These are phyloP conservation scores for Nemotelus pantherinus DNA, from an alignment of 2,888 invertebrate genomes.

Conservation along the genomic window DNA sequence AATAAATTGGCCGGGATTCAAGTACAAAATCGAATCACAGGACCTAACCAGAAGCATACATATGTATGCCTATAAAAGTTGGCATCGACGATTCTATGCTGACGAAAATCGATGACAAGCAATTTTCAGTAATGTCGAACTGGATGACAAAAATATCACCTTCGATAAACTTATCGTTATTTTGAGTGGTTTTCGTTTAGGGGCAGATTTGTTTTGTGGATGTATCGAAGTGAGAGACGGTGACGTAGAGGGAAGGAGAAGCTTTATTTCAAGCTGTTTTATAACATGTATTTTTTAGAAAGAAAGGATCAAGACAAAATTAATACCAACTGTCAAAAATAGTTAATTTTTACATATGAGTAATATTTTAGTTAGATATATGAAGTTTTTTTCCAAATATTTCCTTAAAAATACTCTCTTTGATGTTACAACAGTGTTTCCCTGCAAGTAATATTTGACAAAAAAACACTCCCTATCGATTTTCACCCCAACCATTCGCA, in stretches of 20 bases:
- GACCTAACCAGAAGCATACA: background rate
- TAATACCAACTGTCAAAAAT: too few relatives aligned
- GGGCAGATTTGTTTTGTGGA: background rate
- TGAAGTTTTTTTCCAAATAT: too few relatives aligned
- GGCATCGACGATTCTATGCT: constrained; percentile 18
- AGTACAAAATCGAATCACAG: background rate
- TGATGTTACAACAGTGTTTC: too few relatives aligned
- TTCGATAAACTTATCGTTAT: constrained; percentile 22
- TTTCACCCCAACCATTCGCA: background rate
- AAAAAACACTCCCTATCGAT: background rate
- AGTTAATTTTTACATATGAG: too few relatives aligned
- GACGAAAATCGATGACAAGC: constrained; percentile 39
- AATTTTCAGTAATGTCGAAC: constrained; percentile 34
- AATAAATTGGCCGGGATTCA: background rate
- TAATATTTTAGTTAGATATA: too few relatives aligned
- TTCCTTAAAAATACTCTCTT: too few relatives aligned
- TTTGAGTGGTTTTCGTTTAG: background rate
- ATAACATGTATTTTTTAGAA: too few relatives aligned
- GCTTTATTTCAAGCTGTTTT: too few relatives aligned
- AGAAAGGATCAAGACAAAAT: too few relatives aligned
- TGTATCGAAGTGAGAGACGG: background rate
- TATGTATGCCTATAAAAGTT: background rate
- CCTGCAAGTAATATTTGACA: too few relatives aligned
- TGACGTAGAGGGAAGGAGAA: background rate
- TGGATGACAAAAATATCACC: constrained; percentile 10